phyloP scores from a whole-genome alignment of 64 coral and sea anemone genomes.

The Acropora yongei region DNA sequence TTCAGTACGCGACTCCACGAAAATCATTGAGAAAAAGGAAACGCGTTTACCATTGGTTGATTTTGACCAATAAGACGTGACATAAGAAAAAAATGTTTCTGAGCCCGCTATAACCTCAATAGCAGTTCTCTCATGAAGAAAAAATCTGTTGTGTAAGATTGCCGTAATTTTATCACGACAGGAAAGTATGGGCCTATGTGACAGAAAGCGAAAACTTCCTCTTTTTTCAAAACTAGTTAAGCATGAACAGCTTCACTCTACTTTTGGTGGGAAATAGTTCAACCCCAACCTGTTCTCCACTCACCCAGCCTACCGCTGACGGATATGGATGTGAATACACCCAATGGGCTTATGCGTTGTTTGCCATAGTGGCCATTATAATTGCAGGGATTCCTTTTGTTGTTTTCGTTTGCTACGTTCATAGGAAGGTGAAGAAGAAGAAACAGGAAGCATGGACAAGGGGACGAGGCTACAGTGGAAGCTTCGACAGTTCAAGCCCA shows the following conservation, averaged over 20 bases:
- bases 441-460: neutral
- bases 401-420: conserved; percentile 43
- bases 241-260: neutral
- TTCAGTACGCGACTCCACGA: no score
- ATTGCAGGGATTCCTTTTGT: conserved; percentile 44
- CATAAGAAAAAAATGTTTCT: neutral
- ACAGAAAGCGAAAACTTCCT: neutral
- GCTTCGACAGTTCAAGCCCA: neutral
- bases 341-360: conserved; percentile 52
- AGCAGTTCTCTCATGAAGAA: neutral
- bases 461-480: neutral
- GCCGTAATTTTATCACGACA: neutral
- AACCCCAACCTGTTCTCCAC: neutral
- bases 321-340: conserved; percentile 15
- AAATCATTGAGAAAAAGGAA: neutral
- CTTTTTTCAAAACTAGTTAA: neutral
- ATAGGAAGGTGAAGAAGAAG: neutral
- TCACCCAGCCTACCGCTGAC: neutral
- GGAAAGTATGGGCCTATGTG: no score
- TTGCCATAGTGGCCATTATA: conserved; percentile 35
- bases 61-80: neutral
- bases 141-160: neutral
- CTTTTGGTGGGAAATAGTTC: neutral
- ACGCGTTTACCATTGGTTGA: conserved; percentile 7
- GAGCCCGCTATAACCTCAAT: neutral